phyloP scores from a whole-genome alignment of 2,797 vertebrate genomes.

The Pristis pectinata region DNA sequence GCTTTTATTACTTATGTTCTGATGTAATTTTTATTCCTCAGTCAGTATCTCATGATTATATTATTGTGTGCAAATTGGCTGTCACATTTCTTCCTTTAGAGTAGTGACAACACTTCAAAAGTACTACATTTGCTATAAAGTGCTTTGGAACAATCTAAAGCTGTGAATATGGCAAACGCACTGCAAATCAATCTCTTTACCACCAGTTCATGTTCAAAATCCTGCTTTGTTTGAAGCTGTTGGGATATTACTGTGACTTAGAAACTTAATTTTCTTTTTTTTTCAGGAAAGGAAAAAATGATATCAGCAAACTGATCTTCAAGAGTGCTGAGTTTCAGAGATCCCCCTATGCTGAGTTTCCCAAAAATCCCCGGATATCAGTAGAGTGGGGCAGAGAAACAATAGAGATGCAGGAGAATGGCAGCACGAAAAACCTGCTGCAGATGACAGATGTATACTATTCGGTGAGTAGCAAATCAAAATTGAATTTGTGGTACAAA shows the following conservation, averaged over 20 bases:
- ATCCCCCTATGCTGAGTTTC: slow-evolving; percentile 88
- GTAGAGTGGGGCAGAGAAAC: slow-evolving; percentile 93
- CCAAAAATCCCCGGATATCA: slow-evolving; percentile 79
- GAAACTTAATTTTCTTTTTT: slow-evolving; percentile 42
- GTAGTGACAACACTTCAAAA: no score
- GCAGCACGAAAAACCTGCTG: slow-evolving; percentile 95
- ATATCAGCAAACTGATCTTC: slow-evolving; percentile 98
- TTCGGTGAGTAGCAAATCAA: slow-evolving; percentile 62
- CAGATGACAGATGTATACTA: slow-evolving; percentile 97
- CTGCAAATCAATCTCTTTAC: no score
- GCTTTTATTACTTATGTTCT: no score
- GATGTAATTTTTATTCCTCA: no score
- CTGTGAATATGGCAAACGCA: no score
- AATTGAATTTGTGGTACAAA: not conserved
- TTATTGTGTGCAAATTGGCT: no score
- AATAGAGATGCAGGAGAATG: slow-evolving; percentile 98
- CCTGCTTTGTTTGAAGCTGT: not conserved
- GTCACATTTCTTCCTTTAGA: no score
- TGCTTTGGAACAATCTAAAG: no score
- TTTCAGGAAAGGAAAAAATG: slow-evolving; percentile 88
- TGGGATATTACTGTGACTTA: slow-evolving; percentile 41
- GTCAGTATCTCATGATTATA: no score
- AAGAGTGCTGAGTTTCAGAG: slow-evolving; percentile 94
- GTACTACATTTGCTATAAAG: no score
- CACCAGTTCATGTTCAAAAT: no score